Evolutionary conservation across 2,888 invertebrate species (phyloP).

Genomic region (Andrena chrysosceles): DNA sequence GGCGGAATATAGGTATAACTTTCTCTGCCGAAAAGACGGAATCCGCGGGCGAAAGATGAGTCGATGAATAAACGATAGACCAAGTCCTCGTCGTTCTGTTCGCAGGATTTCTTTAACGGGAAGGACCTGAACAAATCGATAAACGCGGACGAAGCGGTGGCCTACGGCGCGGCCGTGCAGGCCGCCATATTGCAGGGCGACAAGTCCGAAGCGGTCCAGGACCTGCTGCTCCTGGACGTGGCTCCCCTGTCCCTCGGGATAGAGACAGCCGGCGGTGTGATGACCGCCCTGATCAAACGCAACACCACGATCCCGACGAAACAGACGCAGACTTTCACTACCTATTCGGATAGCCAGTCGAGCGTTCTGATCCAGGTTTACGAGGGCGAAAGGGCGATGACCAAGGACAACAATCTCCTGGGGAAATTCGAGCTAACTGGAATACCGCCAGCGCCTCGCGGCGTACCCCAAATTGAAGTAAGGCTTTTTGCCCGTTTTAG

Average conservation of each 20-base stretch:
- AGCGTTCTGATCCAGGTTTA: conserved; percentile 96
- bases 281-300: conserved; percentile 98
- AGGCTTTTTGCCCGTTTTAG: background rate
- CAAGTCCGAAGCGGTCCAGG: conserved; percentile 94
- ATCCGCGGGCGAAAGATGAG: background rate
- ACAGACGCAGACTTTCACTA: conserved; percentile 97
- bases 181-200: conserved; percentile 96
- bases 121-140: conserved; percentile 98
- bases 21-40: background rate
- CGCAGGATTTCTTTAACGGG: conserved; percentile 91
- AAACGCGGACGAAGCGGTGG: conserved; percentile 98
- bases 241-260: conserved; percentile 95
- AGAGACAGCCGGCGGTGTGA: conserved; percentile 95
- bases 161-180: conserved; percentile 97
- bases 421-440: conserved; percentile 98
- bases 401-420: conserved; percentile 96
- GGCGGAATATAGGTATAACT: background rate
- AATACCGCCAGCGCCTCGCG: conserved; percentile 96
- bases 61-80: background rate
- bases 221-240: conserved; percentile 95
- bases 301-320: conserved; percentile 98
- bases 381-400: conserved; percentile 97
- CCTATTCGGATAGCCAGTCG: conserved; percentile 98
- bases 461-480: conserved; percentile 92
- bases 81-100: background rate